phyloP scores from a whole-genome alignment of 2,113 vertebrate genomes.

The Setophaga kirtlandii region DNA sequence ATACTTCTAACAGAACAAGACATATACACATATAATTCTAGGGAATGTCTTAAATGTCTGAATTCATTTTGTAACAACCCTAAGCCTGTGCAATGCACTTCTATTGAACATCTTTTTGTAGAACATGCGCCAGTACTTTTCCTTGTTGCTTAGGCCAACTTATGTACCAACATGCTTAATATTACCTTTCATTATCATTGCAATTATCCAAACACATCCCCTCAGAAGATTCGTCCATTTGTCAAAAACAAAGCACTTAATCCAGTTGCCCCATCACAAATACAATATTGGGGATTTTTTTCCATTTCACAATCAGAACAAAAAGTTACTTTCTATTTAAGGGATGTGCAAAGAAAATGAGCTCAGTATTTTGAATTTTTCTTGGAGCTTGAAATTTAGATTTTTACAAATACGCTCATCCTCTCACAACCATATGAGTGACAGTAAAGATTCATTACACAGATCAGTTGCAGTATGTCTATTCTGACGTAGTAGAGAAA shows the following conservation, averaged over 20 bases:
- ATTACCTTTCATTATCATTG: background rate
- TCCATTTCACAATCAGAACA: background rate
- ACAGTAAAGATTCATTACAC: background rate
- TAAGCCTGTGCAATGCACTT: background rate
- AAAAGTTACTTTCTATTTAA: background rate
- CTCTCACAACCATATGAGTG: background rate
- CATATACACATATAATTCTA: background rate
- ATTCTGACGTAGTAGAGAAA: background rate
- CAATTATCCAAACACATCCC: background rate
- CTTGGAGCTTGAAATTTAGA: background rate
- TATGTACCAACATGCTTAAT: background rate
- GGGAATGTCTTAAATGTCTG: background rate
- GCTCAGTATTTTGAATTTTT: background rate
- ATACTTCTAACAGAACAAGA: background rate
- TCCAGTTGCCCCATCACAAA: background rate
- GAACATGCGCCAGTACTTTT: background rate
- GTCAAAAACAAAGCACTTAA: background rate
- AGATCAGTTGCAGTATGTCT: background rate
- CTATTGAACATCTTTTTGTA: background rate
- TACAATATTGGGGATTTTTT: background rate
- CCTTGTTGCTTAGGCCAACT: background rate
- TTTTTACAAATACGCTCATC: background rate
- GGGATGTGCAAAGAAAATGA: background rate
- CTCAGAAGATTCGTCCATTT: background rate
- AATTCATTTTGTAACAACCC: background rate